Evolutionary conservation across 2,888 invertebrate genomes (phyloP).

Genomic region (Synanthedon myopaeformis): DNA sequence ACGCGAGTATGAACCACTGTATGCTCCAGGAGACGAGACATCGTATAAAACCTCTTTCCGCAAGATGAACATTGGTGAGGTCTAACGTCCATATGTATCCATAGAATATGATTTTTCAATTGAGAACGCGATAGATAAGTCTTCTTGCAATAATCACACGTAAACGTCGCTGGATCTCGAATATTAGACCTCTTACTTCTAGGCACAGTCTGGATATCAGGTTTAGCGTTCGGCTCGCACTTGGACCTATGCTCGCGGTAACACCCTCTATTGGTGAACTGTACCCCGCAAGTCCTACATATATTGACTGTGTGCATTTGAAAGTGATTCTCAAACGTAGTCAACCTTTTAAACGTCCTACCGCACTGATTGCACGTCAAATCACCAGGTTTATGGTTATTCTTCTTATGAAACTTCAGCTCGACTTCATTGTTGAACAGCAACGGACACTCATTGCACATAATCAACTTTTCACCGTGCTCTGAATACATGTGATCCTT

Average conservation of each 20-base stretch:
- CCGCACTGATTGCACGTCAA: slow-evolving; percentile 48
- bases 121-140: slow-evolving; percentile 46
- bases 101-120: slow-evolving; percentile 55
- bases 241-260: slow-evolving; percentile 46
- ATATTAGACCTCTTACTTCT: slow-evolving; percentile 39
- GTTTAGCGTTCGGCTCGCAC: slow-evolving; percentile 53
- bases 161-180: slow-evolving; percentile 48
- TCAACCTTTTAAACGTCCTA: slow-evolving; percentile 31
- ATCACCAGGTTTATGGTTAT: slow-evolving; percentile 31
- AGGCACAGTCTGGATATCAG: slow-evolving; percentile 28
- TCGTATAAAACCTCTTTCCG: slow-evolving; percentile 60
- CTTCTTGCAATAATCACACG: slow-evolving; percentile 51
- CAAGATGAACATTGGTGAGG: slow-evolving; percentile 66
- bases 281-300: slow-evolving; percentile 40
- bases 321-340: slow-evolving; percentile 39
- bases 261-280: slow-evolving; percentile 50
- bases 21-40: slow-evolving; percentile 62
- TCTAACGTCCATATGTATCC: slow-evolving; percentile 59
- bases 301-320: slow-evolving; percentile 55
- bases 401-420: slow-evolving; percentile 27
- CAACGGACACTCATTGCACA: slow-evolving; percentile 42
- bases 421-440: slow-evolving; percentile 25
- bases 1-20: slow-evolving; percentile 63
- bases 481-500: slow-evolving; percentile 27
- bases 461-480: slow-evolving; percentile 24